These are phyloP conservation scores for Hermetia illucens DNA, from an alignment of 1,140 invertebrate species.

Conservation along the genomic window DNA sequence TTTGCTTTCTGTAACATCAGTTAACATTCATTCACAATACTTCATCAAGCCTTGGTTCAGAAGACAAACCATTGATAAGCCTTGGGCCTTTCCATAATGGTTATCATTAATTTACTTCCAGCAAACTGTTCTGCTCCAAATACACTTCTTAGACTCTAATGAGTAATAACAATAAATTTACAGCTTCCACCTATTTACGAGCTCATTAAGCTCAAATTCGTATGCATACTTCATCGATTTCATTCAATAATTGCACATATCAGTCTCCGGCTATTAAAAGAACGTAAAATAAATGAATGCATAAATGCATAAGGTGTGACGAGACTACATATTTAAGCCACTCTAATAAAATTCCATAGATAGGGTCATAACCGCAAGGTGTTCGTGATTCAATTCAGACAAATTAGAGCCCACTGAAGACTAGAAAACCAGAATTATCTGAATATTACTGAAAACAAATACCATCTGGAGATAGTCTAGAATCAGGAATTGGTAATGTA, in stretches of 20 bases:
- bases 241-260: too few species aligned
- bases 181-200: background rate
- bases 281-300: too few species aligned
- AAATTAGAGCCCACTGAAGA: background rate
- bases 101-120: background rate
- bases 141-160: background rate
- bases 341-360: too few species aligned
- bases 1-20: too few species aligned
- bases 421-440: background rate
- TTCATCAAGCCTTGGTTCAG: background rate
- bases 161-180: background rate
- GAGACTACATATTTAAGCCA: too few species aligned
- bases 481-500: background rate
- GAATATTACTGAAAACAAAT: background rate
- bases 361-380: too few species aligned
- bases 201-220: background rate
- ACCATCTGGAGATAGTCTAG: background rate
- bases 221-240: background rate
- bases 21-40: background rate
- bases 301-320: too few species aligned
- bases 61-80: background rate
- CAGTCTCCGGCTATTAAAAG: too few species aligned
- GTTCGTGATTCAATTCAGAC: background rate
- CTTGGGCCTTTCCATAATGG: background rate
- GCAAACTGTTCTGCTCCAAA: background rate